Evolutionary conservation across 2,888 invertebrate species (phyloP).

Genomic region (Nineta flava): DNA sequence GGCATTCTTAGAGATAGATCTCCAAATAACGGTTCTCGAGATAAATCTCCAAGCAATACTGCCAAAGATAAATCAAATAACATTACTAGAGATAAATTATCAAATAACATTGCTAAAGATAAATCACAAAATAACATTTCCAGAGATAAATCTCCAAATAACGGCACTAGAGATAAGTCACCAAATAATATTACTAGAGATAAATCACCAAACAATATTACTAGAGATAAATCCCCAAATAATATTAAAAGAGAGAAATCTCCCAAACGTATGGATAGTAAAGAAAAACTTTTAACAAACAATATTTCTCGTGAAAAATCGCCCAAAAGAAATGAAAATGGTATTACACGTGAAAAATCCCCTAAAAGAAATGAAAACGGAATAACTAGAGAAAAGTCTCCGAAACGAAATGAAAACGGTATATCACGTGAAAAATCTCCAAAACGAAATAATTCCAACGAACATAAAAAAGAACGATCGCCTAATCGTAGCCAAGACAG

Average conservation of each 20-base stretch:
- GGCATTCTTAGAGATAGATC: not conserved
- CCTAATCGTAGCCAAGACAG: not conserved
- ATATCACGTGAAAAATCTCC: conserved; percentile 3
- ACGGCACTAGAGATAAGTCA: not conserved
- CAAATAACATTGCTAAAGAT: conserved; percentile 2
- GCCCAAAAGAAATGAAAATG: not conserved
- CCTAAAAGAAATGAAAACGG: not conserved
- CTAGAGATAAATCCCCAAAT: not conserved
- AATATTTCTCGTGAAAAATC: conserved; percentile 4
- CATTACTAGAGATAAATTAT: not conserved
- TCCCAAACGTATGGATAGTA: not conserved
- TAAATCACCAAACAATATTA: not conserved
- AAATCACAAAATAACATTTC: not conserved
- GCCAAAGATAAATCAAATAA: conserved; percentile 1
- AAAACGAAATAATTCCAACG: conserved; percentile 1
- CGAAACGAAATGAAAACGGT: not conserved
- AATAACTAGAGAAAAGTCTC: conserved; percentile 4
- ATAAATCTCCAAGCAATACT: not conserved
- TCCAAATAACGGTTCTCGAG: not conserved
- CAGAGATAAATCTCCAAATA: conserved; percentile 1
- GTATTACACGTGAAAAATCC: conserved; percentile 3
- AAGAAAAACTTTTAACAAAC: not conserved
- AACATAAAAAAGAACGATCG: not conserved
- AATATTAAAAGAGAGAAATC: not conserved
- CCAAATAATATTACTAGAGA: not conserved